Percentiles rank a stretch among this genome's conserved stretches.
Conservation (phyloP, 1,140 invertebrate species). For the Calliphora vicina region DNA sequence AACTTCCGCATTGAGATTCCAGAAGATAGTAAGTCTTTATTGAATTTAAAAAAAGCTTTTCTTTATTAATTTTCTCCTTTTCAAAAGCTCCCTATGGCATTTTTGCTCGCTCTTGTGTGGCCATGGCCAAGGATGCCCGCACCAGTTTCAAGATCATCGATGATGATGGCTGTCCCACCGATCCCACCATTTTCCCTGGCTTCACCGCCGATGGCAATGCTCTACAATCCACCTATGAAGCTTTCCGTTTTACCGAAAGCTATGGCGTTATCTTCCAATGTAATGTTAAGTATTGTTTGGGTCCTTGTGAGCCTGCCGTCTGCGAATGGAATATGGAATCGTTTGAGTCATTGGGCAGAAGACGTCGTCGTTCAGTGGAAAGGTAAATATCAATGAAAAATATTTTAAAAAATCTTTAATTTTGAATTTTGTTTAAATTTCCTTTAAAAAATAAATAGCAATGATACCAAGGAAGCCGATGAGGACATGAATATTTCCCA, state of each 20-base stretch:
- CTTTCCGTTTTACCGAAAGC: constrained; percentile 94
- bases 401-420: background rate
- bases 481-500: constrained; percentile 94
- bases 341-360: constrained; percentile 88
- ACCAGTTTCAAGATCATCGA: constrained; percentile 96
- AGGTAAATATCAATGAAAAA: constrained; percentile 46
- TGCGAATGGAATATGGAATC: constrained; percentile 89
- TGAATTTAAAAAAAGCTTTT: too few relatives aligned
- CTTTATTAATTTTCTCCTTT: constrained; percentile 15
- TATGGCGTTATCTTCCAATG: constrained; percentile 97
- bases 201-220: constrained; percentile 89
- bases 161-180: constrained; percentile 92
- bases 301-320: constrained; percentile 90
- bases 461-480: constrained; percentile 72
- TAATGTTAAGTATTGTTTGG: constrained; percentile 95
- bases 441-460: constrained; percentile 55
- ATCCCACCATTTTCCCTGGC: constrained; percentile 90
- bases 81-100: constrained; percentile 91
- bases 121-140: constrained; percentile 96
- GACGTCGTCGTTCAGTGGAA: constrained; percentile 78
- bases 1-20: constrained; percentile 96
- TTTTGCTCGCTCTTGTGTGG: constrained; percentile 93
- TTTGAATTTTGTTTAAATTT: background rate
- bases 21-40: constrained; percentile 83
- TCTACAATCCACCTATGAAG: constrained; percentile 90